A percentile compares a stretch with the other conserved stretches of the same genome.
Conservation (phyloP, 2,113 vertebrate genomes). For the Microcebus ravelobensis region DNA sequence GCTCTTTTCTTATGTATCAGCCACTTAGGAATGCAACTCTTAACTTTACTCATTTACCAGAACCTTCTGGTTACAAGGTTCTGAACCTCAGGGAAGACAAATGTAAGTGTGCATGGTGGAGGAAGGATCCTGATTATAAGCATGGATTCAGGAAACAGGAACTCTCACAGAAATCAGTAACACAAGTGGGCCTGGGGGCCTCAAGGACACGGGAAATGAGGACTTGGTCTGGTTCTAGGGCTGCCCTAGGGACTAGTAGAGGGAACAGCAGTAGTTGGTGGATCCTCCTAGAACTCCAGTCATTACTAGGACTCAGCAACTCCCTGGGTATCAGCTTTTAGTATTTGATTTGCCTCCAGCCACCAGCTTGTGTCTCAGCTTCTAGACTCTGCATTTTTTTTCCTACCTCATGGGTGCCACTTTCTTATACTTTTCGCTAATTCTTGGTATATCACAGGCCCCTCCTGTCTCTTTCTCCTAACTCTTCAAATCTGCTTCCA, state of each 20-base stretch:
- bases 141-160: background rate
- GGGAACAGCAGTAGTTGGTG: background rate
- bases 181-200: background rate
- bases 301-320: background rate
- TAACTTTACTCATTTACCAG: background rate
- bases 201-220: background rate
- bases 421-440: background rate
- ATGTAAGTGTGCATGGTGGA: background rate
- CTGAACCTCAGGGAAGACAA: background rate
- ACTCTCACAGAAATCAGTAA: conserved; percentile 31
- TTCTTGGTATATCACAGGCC: background rate
- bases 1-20: background rate
- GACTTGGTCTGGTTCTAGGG: background rate
- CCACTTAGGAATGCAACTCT: background rate
- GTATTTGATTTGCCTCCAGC: background rate
- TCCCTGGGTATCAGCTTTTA: background rate
- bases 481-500: background rate
- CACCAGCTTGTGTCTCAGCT: background rate
- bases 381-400: background rate
- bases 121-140: background rate
- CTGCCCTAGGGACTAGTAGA: background rate
- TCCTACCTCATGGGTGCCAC: background rate
- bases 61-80: background rate
- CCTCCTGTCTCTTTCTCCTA: background rate
- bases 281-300: background rate